These are phyloP conservation scores for Eupithecia vulgata DNA, from an alignment of 2,888 invertebrate genomes.

Conservation along the genomic window DNA sequence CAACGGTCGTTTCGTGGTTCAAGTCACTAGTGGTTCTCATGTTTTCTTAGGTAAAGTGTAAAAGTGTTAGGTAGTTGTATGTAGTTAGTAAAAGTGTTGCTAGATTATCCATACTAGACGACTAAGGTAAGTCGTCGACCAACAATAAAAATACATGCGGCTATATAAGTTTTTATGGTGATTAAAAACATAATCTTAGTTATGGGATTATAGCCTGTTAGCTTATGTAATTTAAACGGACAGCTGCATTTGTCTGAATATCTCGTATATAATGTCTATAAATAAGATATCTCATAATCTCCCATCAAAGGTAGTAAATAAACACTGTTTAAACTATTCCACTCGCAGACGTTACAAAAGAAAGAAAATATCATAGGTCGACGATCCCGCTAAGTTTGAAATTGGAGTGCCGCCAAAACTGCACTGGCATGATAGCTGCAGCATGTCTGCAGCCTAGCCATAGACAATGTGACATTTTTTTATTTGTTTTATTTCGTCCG, in stretches of 20 bases:
- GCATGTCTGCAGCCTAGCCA: constrained; percentile 58
- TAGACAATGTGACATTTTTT: constrained; percentile 54
- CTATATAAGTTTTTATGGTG: background rate
- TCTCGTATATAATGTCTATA: constrained; percentile 5
- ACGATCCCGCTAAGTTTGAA: constrained; percentile 63
- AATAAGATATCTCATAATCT: constrained; percentile 21
- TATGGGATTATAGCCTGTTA: constrained; percentile 9
- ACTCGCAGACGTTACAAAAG: constrained; percentile 52
- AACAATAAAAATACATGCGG: background rate
- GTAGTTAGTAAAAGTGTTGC: background rate
- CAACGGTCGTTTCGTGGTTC: background rate
- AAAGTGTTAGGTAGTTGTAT: no score
- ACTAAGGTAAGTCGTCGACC: background rate
- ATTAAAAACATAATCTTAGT: background rate
- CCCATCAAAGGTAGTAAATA: constrained; percentile 26
- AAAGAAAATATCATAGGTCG: constrained; percentile 52
- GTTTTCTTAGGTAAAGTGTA: background rate
- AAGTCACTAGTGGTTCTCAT: background rate
- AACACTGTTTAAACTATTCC: constrained; percentile 24
- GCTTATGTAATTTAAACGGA: background rate
- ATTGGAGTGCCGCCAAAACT: constrained; percentile 64
- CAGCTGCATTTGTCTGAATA: background rate
- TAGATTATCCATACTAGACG: background rate
- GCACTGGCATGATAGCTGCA: constrained; percentile 55
- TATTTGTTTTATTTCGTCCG: constrained; percentile 23